Conservation (phyloP, 2,797 vertebrate species). For the Oceanodroma leucorhoa region DNA sequence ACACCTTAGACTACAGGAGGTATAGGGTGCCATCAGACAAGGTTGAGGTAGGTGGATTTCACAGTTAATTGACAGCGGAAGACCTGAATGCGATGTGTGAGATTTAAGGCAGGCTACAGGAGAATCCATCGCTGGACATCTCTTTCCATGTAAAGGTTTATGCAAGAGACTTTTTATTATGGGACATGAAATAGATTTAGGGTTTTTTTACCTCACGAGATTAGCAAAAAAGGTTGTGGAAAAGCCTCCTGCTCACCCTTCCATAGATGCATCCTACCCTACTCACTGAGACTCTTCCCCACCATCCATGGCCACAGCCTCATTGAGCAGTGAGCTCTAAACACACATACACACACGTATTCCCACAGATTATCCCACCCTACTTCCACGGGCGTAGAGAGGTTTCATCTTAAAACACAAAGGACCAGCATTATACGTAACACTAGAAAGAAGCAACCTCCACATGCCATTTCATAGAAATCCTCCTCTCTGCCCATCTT, state of each 20-base stretch:
- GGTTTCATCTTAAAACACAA: not conserved
- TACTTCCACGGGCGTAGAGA: not conserved
- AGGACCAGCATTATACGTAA: not conserved
- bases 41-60: not conserved
- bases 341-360: not conserved
- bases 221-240: not conserved
- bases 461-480: not conserved
- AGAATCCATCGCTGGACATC: not conserved
- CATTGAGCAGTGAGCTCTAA: not conserved
- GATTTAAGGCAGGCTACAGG: not conserved
- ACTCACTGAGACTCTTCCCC: not conserved
- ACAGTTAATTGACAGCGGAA: not conserved
- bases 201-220: not conserved
- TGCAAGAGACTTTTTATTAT: not conserved
- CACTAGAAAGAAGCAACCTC: not conserved
- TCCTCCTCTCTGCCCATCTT: not conserved
- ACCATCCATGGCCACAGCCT: fast-evolving
- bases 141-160: not conserved
- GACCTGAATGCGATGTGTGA: not conserved
- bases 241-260: not conserved
- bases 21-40: not conserved
- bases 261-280: not conserved
- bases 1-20: not conserved
- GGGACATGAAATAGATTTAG: not conserved
- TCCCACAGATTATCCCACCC: not conserved